Base-by-base conservation (phyloP, 2,888 invertebrate genomes). In the Plagiodera versicolora region DNA sequence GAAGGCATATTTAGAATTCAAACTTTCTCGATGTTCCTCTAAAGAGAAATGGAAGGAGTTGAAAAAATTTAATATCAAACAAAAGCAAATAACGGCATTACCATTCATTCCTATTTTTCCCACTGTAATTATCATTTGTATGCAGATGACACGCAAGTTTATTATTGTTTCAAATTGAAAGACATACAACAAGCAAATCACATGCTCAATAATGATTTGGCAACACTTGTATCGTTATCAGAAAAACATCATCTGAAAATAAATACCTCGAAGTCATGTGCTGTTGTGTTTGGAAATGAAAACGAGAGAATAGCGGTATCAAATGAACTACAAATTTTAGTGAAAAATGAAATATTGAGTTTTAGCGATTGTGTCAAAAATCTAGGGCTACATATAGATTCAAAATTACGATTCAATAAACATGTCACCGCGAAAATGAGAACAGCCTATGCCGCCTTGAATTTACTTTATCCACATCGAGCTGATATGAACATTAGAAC, bases 41-140 rank as follows among this genome's bases (percentile, higher is more conserved):
- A 10, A 32, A 51, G 51, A 51, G n/a, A 32, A 35, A 51, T 51
- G 16, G 51, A 32, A 51, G 16, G 48, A 20, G 24, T 14, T 48
- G 16, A 35, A 52, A 18, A 35, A 52, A 52, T 19, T 32, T 8
- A 35, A 35, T 18, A 35, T 52, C 35, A 35, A 1, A 11, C 16
- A 9, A 19, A 52, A 52, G 39, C 18, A 11, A 1, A 52, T 18
- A 8, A 19, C 19, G 10, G 52, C 18, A n/a, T n/a, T 35, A 39
- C 39, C 52, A 39, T 48, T 48, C 48, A 48, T 20, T 20, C 19
- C 20, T 17, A 46, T 17, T 46, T 46, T 46, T 46, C 17, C 47
- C n/a, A n/a, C 47, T 16, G 4, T 46, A 11, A 24, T 48, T 18
- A n/a, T n/a, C n/a, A n/a, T n/a, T n/a, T n/a, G n/a, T n/a, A n/a